phyloP scores from a whole-genome alignment of 2,797 vertebrate species.

The Peromyscus attwateri region DNA sequence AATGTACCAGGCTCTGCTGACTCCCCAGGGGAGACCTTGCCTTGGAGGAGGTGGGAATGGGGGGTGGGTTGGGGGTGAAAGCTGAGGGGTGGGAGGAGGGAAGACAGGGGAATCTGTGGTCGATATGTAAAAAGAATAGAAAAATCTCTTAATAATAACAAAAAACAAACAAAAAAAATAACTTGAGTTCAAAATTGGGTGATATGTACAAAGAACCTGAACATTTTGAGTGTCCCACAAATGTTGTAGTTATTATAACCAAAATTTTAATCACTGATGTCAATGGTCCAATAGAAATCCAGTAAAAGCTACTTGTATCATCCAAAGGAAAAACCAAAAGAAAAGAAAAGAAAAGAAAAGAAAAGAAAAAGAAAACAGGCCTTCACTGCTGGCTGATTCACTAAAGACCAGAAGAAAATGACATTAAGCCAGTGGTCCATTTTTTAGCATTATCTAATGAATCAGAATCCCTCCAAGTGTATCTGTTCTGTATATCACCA shows the following conservation, averaged over 20 bases:
- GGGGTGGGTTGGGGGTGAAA: too few species aligned
- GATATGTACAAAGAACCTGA: neutral
- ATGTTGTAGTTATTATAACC: neutral
- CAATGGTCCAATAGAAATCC: slow-evolving; percentile 10
- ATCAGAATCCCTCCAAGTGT: slow-evolving; percentile 79
- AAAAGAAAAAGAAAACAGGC: too few species aligned
- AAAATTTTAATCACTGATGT: slow-evolving; percentile 8
- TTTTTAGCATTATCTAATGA: slow-evolving; percentile 80
- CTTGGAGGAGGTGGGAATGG: too few species aligned
- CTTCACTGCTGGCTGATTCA: slow-evolving; percentile 60
- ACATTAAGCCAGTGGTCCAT: slow-evolving; percentile 58
- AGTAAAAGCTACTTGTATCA: neutral
- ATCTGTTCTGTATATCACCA: slow-evolving; percentile 81
- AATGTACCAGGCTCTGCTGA: too few species aligned
- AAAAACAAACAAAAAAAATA: neutral
- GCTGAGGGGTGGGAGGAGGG: too few species aligned
- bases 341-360: too few species aligned
- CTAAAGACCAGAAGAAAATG: slow-evolving; percentile 64
- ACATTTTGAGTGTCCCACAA: neutral
- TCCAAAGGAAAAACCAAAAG: neutral
- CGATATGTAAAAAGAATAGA: too few species aligned
- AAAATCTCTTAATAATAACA: too few species aligned
- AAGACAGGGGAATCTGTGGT: too few species aligned
- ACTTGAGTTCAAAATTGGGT: slow-evolving; percentile 42
- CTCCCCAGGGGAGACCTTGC: too few species aligned